Conservation (phyloP, 2,888 invertebrate genomes). For the Tipula lateralis region DNA sequence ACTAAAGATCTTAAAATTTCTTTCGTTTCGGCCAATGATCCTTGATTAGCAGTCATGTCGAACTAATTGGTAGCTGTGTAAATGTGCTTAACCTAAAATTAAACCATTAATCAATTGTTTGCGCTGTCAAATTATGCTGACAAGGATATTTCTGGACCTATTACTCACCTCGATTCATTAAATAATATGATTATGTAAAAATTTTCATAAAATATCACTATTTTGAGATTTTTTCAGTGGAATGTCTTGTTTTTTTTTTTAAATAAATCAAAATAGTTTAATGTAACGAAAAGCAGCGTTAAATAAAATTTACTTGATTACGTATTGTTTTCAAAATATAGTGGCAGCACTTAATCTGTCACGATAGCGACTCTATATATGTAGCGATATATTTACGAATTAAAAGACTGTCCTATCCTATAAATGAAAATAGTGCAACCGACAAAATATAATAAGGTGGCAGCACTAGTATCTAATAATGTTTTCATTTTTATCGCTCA, state of each 20-base stretch:
- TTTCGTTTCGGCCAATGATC: constrained; percentile 30
- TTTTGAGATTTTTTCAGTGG: background rate
- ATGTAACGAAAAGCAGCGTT: background rate
- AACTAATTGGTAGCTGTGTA: background rate
- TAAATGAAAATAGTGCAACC: too few species aligned
- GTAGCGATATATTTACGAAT: too few species aligned
- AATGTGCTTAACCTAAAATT: constrained; percentile 12
- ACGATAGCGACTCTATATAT: background rate
- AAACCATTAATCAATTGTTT: too few species aligned
- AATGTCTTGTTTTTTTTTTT: background rate
- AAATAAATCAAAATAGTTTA: background rate
- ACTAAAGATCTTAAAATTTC: constrained; percentile 32
- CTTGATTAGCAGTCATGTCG: background rate
- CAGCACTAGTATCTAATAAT: too few species aligned
- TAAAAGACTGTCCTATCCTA: too few species aligned
- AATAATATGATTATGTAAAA: background rate
- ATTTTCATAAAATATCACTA: background rate
- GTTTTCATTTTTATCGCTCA: too few species aligned
- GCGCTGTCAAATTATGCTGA: too few species aligned
- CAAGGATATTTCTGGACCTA: too few species aligned
- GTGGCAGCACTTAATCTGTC: background rate
- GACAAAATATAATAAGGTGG: too few species aligned
- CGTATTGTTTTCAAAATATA: background rate
- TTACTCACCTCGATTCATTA: background rate
- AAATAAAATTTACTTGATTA: background rate